Percentiles rank a stretch among this genome's conserved stretches.
phyloP scores from a whole-genome alignment of 2,113 vertebrate species.

The Collichthys lucidus region DNA sequence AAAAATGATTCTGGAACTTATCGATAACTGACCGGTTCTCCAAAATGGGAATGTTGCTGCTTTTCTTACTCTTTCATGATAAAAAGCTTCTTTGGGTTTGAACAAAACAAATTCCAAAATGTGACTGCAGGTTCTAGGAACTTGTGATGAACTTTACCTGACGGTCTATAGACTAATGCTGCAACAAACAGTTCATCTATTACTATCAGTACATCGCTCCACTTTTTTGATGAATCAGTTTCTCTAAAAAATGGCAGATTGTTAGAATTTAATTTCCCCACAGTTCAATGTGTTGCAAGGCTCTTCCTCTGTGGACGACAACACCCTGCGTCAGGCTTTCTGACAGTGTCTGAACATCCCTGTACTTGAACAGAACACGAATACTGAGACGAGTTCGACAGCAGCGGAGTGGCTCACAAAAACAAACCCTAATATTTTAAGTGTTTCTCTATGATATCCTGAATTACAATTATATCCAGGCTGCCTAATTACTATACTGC shows the following conservation, averaged over 20 bases:
- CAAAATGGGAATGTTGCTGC: no score
- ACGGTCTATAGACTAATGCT: no score
- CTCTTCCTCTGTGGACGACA: constrained; percentile 82
- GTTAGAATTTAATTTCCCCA: no score
- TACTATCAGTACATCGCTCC: neutral
- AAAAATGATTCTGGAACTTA: neutral
- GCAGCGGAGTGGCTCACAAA: neutral
- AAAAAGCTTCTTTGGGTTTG: no score
- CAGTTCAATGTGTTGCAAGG: constrained; percentile 21
- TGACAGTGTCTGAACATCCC: constrained; percentile 71
- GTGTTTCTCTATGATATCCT: neutral
- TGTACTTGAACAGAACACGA: constrained; percentile 8
- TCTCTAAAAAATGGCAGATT: no score
- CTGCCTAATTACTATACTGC: constrained; percentile 13
- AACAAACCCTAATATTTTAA: neutral
- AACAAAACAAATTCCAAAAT: no score
- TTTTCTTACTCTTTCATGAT: no score
- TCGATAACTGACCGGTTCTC: no score
- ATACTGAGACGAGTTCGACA: neutral
- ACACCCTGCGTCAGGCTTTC: constrained; percentile 80
- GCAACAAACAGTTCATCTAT: no score
- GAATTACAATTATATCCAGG: neutral
- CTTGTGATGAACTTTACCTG: no score
- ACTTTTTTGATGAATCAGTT: no score
- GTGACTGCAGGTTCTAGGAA: no score